Evolutionary conservation across 2,888 invertebrate species (phyloP).

Genomic region (Muschampia staudingeri): DNA sequence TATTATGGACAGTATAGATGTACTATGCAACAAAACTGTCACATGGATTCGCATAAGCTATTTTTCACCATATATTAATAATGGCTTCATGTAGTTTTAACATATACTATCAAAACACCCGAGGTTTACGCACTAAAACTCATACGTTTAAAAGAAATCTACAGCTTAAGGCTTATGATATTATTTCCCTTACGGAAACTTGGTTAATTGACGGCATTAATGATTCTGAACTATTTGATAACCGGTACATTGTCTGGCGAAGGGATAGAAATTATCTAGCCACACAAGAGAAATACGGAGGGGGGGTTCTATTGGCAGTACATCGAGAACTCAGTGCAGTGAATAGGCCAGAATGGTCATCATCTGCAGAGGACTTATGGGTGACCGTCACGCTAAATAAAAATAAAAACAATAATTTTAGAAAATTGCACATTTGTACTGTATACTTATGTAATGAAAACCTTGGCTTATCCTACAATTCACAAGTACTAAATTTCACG

Average conservation of each 20-base stretch:
- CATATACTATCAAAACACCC: slow-evolving; percentile 7
- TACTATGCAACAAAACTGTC: no score
- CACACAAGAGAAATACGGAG: not conserved
- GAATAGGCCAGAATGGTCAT: not conserved
- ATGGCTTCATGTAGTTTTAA: not conserved
- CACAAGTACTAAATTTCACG: no score
- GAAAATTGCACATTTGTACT: not conserved
- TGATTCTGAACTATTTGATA: not conserved
- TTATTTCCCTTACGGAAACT: not conserved
- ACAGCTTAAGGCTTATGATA: not conserved
- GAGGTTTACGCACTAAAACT: slow-evolving; percentile 7
- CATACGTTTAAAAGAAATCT: not conserved
- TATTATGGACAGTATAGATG: no score
- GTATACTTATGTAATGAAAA: not conserved
- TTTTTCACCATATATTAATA: not conserved
- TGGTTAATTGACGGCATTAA: not conserved
- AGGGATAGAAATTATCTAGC: not conserved
- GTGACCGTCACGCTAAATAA: not conserved
- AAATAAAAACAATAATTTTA: not conserved
- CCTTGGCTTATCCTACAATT: no score
- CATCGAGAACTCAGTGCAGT: not conserved
- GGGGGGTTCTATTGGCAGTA: not conserved
- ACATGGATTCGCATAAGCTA: not conserved
- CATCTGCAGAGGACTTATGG: not conserved
- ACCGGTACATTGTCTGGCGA: not conserved